Percentiles rank a stretch among this genome's conserved stretches.
Conservation (phyloP, 2,888 invertebrate species). For the Ditylenchus weischeri region DNA sequence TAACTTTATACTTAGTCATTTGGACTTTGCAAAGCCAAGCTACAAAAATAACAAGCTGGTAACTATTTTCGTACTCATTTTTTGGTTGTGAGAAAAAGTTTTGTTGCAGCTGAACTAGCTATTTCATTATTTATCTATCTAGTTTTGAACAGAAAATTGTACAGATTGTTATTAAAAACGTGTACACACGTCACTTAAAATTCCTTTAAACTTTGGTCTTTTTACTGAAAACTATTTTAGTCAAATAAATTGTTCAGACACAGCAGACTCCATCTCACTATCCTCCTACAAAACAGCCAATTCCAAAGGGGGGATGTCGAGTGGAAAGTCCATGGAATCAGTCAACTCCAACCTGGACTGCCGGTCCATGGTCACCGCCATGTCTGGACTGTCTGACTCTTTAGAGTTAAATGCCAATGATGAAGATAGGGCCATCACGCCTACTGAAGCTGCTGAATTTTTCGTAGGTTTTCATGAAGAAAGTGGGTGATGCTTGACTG, state of each 20-base stretch:
- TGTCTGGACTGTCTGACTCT: constrained; percentile 20
- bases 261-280: constrained; percentile 38
- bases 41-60: no score
- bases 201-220: no score
- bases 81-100: no score
- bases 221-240: constrained; percentile 5
- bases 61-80: no score
- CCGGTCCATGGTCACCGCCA: constrained; percentile 41
- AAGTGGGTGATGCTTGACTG: background rate
- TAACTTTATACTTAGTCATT: no score
- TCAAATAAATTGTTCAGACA: constrained; percentile 17
- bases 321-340: constrained; percentile 51
- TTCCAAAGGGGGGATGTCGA: constrained; percentile 32
- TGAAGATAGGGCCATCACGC: constrained; percentile 50
- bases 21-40: no score
- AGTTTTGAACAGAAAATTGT: no score
- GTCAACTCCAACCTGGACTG: constrained; percentile 39
- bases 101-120: no score
- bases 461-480: constrained; percentile 11
- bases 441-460: constrained; percentile 43
- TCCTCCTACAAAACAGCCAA: constrained; percentile 55
- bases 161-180: no score
- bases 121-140: no score
- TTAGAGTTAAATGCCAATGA: constrained; percentile 34
- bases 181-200: no score